A percentile compares a stretch with the other conserved stretches of the same genome.
Conservation (phyloP, 30 jellyfish, hydroid and myxozoan genomes). For the Morbakka virulenta region DNA sequence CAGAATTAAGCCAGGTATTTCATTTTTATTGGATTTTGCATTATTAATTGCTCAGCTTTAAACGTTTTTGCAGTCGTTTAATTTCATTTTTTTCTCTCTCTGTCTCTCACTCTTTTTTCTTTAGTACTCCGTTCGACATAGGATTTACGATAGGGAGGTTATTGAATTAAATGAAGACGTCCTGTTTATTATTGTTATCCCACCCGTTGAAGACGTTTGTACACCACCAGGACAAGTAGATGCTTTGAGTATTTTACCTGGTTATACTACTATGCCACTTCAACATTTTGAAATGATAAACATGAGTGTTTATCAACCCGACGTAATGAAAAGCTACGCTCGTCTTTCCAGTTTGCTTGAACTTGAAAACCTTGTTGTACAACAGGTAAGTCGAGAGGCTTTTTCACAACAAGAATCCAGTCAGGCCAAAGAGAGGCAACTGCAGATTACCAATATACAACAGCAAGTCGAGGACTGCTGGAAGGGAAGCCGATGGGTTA, state of each 20-base stretch:
- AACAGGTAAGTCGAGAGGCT: slow-evolving; percentile 82
- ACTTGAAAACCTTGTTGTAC: slow-evolving; percentile 63
- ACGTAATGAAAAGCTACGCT: slow-evolving; percentile 84
- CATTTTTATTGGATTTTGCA: too few relatives aligned
- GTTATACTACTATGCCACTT: slow-evolving; percentile 82
- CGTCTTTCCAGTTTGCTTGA: slow-evolving; percentile 88
- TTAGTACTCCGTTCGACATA: slow-evolving; percentile 74
- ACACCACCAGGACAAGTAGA: slow-evolving; percentile 96
- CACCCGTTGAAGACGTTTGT: slow-evolving; percentile 92
- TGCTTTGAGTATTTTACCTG: slow-evolving; percentile 65
- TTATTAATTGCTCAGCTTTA: too few relatives aligned
- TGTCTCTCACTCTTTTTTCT: too few relatives aligned
- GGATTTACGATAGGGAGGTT: slow-evolving; percentile 90
- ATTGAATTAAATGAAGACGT: slow-evolving; percentile 86
- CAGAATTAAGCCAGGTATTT: too few relatives aligned
- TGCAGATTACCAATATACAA: slow-evolving; percentile 58
- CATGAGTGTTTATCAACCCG: slow-evolving; percentile 92
- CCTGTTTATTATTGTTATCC: slow-evolving; percentile 70
- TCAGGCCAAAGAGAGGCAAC: slow-evolving; percentile 66
- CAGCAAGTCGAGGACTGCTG: slow-evolving; percentile 78
- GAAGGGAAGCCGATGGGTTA: slow-evolving; percentile 92
- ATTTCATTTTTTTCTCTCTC: too few relatives aligned
- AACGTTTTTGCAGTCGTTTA: too few relatives aligned
- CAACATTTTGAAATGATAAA: slow-evolving; percentile 90
- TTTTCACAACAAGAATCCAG: slow-evolving; percentile 73